These are phyloP conservation scores for Geopemphigus sp. DNA, from an alignment of 1,140 invertebrate genomes.

Conservation along the genomic window DNA sequence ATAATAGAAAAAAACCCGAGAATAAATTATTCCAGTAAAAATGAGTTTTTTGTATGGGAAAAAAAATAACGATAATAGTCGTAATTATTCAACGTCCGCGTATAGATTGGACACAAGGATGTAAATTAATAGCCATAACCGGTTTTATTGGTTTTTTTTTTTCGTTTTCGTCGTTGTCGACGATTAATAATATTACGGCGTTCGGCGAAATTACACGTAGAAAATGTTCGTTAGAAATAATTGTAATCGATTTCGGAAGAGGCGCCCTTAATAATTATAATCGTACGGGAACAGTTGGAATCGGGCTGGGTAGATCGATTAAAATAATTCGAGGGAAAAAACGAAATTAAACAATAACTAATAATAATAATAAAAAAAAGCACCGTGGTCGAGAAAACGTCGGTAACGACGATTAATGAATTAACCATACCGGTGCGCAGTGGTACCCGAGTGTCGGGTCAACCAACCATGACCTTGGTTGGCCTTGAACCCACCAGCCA, in stretches of 20 bases:
- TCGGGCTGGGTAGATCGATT: not conserved
- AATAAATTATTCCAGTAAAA: not conserved
- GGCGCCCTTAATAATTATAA: not conserved
- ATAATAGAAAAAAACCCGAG: not conserved
- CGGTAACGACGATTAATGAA: slow-evolving; percentile 46
- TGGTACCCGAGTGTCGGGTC: slow-evolving; percentile 24
- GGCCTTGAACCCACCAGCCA: slow-evolving; percentile 41
- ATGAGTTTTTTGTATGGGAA: not conserved
- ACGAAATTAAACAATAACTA: slow-evolving; percentile 2
- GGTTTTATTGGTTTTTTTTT: slow-evolving; percentile 35
- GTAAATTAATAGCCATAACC: slow-evolving; percentile 39
- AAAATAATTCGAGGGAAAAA: too few species aligned
- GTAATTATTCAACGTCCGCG: slow-evolving; percentile 38
- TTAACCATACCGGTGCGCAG: slow-evolving; percentile 15
- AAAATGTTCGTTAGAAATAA: slow-evolving; percentile 42
- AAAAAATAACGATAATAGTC: slow-evolving; percentile 1
- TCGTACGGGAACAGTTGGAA: not conserved
- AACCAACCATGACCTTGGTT: slow-evolving; percentile 48
- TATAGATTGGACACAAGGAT: not conserved
- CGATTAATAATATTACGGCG: slow-evolving; percentile 19
- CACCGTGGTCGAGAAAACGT: not conserved
- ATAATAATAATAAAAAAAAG: not conserved
- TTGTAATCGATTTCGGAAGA: slow-evolving; percentile 29
- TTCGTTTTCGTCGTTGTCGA: not conserved
- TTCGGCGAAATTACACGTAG: slow-evolving; percentile 33